Base-by-base conservation (phyloP, 2,113 vertebrate species). In the Centropristis striata region DNA sequence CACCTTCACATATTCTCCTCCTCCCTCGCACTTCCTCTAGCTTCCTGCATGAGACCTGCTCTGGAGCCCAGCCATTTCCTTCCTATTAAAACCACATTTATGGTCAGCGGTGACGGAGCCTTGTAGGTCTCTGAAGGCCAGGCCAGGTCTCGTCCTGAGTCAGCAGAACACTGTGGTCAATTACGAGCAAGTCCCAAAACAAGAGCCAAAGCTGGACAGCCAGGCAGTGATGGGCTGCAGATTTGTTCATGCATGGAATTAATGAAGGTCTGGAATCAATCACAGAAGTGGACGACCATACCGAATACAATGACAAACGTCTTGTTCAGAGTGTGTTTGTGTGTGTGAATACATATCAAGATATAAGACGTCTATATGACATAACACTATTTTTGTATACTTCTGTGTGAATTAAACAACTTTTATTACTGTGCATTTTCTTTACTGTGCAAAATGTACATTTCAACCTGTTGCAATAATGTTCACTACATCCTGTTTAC, bases 81-180 rank as follows among this genome's bases (percentile, higher is more conserved):
- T 25, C 68, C 78, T 53, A 87, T 88, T 85, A 84, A 88, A 87
- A 71, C 10, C 39, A 68, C 78, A 82, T 83, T 83, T 41, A 76
- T 50, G 51, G 61, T 15, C 55, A 79, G 85, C 5, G 2, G 64
- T 44, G 66, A 83, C 42, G 8, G 36, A 51, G 67, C 18, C 28
- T 53, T 54, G n/a, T 23, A 27, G 51, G 75, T 64, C 80, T 84
- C 71, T 25, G 49, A 72, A 80, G 80, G 81, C 80, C 61, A 27
- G 16, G 3, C 16, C 16, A 77, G 55, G 77, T 77, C 60, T 76
- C 57, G 55, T 72, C 61, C 78, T 85, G 85, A 92, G 60, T 89
- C 91, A 90, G 86, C 85, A 78, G 60, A 85, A 71, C 53, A 27
- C 41, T 18, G 25, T 49, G 68, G 78, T 73, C 83, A 54, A 86